phyloP scores from a whole-genome alignment of 2,797 vertebrate genomes.

The Luscinia luscinia region DNA sequence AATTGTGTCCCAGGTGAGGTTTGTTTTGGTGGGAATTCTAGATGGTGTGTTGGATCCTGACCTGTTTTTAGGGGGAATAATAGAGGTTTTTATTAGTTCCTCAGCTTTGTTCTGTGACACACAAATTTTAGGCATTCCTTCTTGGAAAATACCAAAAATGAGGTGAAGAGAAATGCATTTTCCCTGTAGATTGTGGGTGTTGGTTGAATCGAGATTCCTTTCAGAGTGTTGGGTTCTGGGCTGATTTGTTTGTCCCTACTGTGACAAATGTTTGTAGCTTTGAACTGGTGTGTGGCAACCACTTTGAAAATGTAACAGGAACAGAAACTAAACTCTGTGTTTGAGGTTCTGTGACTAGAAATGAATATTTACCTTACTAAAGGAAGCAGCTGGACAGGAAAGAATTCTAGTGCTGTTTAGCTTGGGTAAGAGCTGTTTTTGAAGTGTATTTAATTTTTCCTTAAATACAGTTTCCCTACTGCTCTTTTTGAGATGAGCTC shows the following conservation, averaged over 20 bases:
- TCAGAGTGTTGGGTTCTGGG: background rate
- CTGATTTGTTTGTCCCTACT: background rate
- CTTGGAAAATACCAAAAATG: background rate
- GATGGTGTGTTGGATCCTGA: background rate
- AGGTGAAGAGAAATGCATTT: background rate
- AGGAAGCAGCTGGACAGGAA: background rate
- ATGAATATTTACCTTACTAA: background rate
- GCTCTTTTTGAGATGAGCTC: background rate
- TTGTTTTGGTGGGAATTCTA: background rate
- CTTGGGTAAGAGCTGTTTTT: background rate
- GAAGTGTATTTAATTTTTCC: conserved; percentile 1
- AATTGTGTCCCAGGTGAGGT: background rate
- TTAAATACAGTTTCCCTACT: background rate
- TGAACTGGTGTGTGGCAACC: background rate
- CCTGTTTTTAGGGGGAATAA: background rate
- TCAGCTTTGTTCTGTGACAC: background rate
- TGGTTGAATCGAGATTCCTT: background rate
- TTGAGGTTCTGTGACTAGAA: background rate
- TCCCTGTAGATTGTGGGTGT: background rate
- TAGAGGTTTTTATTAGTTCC: background rate
- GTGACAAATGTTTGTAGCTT: background rate
- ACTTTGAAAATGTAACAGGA: background rate
- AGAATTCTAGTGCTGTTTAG: background rate
- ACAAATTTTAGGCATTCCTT: background rate
- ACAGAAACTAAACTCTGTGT: background rate